These are phyloP conservation scores for Myanophis thanlyinensis DNA, from an alignment of 2,113 vertebrate species.

Conservation along the genomic window DNA sequence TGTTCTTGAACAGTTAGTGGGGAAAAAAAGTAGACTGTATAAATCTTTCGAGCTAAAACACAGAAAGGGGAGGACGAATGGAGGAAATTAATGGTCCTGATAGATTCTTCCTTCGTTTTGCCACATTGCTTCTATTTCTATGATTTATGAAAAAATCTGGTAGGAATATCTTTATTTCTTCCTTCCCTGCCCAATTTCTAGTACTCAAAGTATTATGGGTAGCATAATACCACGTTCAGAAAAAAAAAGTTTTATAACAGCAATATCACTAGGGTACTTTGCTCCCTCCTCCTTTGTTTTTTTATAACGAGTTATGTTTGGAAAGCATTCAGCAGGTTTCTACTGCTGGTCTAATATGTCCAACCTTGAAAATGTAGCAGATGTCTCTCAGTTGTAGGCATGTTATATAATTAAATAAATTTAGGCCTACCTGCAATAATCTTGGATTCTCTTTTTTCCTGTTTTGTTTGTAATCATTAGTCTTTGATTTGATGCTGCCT, in stretches of 20 bases:
- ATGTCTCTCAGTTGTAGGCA: background rate
- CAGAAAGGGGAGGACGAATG: background rate
- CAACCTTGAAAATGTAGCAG: background rate
- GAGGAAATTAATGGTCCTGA: background rate
- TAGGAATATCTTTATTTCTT: background rate
- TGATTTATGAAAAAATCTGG: background rate
- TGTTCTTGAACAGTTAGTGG: background rate
- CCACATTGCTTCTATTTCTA: background rate
- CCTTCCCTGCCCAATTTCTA: background rate
- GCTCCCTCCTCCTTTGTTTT: background rate
- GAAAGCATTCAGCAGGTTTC: background rate
- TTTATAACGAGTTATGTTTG: background rate
- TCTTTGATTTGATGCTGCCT: background rate
- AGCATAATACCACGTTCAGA: background rate
- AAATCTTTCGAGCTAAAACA: slow-evolving; percentile 21
- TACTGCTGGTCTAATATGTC: background rate
- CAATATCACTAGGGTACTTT: background rate
- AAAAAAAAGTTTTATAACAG: background rate
- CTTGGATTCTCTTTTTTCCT: background rate
- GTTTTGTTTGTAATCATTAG: background rate
- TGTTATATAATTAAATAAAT: background rate
- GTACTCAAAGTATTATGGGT: background rate
- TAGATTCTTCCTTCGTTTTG: background rate
- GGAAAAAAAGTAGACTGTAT: background rate
- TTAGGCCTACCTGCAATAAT: background rate